Evolutionary conservation across 2,797 vertebrate species (phyloP), one percentile per base, ranked within the genome.

Genomic region (Enteromius viviparus): DNA sequence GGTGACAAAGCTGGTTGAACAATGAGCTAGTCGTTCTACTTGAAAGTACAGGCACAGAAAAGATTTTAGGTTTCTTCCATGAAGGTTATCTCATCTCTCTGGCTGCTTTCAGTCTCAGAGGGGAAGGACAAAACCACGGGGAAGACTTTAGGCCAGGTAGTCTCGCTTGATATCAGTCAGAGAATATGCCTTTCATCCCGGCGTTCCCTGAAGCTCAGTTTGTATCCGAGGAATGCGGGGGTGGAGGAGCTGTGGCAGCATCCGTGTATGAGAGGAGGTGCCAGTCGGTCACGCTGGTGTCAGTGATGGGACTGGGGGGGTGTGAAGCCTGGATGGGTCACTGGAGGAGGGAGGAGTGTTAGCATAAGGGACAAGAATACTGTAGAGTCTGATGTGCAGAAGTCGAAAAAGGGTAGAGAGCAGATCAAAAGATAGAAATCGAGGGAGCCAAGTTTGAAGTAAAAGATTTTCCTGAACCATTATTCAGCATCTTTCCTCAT

Each of bases 271-370:
- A 66, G 34, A 83, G 69, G 29, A 82, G 47, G 92, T 87, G 82
- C 87, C 87, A 82, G 82, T 60, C 47, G 3, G 69, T 83, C 72
- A 85, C 47, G 68, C 81, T 74, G 85, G 58, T 82, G 60, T 72
- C 64, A 79, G 49, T 42, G 87, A 74, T 66, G 86, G 87, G 90
- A 85, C 82, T 90, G 85, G 68, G 85, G 45, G 37, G 79, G 86
- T 53, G 45, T 74, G 55, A 81, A 75, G 72, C 64, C 83, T 87
- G 89, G 87, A 88, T 87, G 90, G 90, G 91, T 62, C 49, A 68
- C 77, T 83, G 65, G 81, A 84, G 72, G 86, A 81, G 84, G 76
- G 87, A 84, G 87, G 86, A 66, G 89, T 89, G 87, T 90, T 89
- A 87, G 82, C 75, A 89, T 55, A 83, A 90, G 23, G 80, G 85